Evolutionary conservation across 2,888 invertebrate genomes (phyloP).

Genomic region (Pandemis heparana): DNA sequence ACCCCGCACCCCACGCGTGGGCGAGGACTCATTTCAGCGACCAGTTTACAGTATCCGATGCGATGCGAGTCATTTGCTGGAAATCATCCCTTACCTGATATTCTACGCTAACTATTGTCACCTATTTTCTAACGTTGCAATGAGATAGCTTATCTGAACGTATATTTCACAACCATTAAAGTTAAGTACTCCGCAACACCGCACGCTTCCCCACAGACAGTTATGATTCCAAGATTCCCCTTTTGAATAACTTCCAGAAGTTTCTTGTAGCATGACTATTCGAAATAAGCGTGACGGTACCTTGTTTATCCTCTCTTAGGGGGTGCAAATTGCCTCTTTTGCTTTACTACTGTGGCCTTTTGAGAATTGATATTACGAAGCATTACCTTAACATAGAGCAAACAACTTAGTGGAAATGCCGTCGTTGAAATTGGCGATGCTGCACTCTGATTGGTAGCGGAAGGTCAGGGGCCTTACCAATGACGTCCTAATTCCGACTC

Average conservation of each 20-base stretch:
- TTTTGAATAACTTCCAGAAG: constrained; percentile 24
- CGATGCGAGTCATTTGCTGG: too few species aligned
- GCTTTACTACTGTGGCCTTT: constrained; percentile 37
- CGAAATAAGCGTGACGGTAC: constrained; percentile 39
- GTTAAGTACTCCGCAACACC: constrained; percentile 35
- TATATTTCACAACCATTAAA: constrained; percentile 35
- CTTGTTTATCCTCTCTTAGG: constrained; percentile 48
- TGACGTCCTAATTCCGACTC: too few species aligned
- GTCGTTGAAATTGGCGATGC: too few species aligned
- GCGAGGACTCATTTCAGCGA: too few species aligned
- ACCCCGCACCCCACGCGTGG: too few species aligned
- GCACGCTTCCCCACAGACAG: constrained; percentile 23
- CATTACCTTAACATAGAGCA: neutral
- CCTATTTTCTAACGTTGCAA: constrained; percentile 8
- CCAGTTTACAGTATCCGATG: too few species aligned
- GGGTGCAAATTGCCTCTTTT: constrained; percentile 45
- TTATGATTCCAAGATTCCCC: constrained; percentile 37
- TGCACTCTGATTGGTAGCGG: too few species aligned
- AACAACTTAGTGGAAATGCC: too few species aligned
- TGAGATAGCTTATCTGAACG: constrained; percentile 34
- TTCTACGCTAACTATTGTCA: neutral
- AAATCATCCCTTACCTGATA: neutral
- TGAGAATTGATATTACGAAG: constrained; percentile 34
- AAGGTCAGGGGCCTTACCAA: too few species aligned
- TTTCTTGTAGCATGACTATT: constrained; percentile 40